Evolutionary conservation across 1,140 invertebrate species (phyloP), one percentile per base, ranked within the genome.

Genomic region (Wasmannia auropunctata): DNA sequence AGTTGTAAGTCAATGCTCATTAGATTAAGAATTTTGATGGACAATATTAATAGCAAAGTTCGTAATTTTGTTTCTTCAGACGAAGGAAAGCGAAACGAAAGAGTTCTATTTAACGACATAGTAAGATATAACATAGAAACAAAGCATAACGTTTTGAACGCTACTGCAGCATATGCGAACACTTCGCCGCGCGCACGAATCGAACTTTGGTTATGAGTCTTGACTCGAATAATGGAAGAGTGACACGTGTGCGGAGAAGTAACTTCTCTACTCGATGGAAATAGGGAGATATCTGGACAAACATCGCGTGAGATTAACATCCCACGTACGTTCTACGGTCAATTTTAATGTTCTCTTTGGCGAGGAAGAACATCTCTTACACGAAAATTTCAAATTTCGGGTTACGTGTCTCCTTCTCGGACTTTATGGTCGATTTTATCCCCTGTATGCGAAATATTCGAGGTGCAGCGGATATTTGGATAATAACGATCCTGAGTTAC

Each of bases 401-500:
- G 31, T 40, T 72, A 31, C 16, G 7, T 16, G 25, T 31, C 1
- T 81, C 22, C 10, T 1, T 16, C 16, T 8, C 19, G 34, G 25
- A 72, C 19, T 58, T 81, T 81, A 81, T 7, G 79, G 16, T 37
- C 37, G 51, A 56, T 70, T 43, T 3, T 28, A 56, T 28, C 25
- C 25, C 11, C 46, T 4, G 37, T 25, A 25, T n/a, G n/a, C 2
- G 51, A 70, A 25, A 81, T 80, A 69, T 43, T 43, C 63, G 49
- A 81, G 22, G 34, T 58, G 51, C 34, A 56, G 25, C 34, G 11
- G 25, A 81, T 81, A 81, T 81, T 81, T 72, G 65, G 79, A 72
- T 81, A 81, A 81, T 81, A 81, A 81, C 25, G 65, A 81, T 43
- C 37, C 19, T 34, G 54, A 81, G 65, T 81, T 81, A 81, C 25